Evolutionary conservation across 2,113 vertebrate species (phyloP), one percentile per base, ranked within the genome.

Genomic region (Rana temporaria): DNA sequence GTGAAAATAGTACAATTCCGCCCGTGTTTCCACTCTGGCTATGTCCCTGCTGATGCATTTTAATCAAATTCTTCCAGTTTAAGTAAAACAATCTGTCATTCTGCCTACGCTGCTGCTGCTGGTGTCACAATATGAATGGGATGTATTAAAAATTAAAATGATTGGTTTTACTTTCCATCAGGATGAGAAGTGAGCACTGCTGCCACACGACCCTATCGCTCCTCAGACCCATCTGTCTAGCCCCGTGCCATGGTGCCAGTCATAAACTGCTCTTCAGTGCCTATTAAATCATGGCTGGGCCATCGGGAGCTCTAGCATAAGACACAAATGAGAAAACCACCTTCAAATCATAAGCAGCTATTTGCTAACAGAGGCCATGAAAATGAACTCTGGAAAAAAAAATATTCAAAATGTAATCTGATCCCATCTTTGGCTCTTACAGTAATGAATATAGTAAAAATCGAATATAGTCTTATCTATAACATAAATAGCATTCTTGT

Each of bases 91-190:
- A 83, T 83, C 70, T 52, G 81, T 76, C 80, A 82, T 82, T 67
- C 70, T 75, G 80, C 80, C 72, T 57, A 55, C 53, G 22, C 38
- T 38, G 80, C 72, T 83, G n/a, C 72, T 68, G 62, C 71, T 76
- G 63, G 63, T 83, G 72, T 83, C 81, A 76, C 81, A 76, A 76
- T 76, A 83, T 76, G 81, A 83, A 83, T 83, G 81, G 81, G 81
- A 83, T 76, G 71, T 68, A 83, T 83, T 83, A 83, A 83, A 83
- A 83, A 83, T 83, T 83, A 83, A 83, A 83, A 83, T 83, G 72
- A 83, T 83, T 83, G 72, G 81, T 83, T 83, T 83, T 83, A 76
- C 81, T 83, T 83, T 83, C 72, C 71, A 76, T 83, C 81, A 76
- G 81, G 80, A 82, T 74, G 70, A 82, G 80, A 82, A 74, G 80